These are phyloP conservation scores for Polypedilum pembai DNA, from an alignment of 1,140 invertebrate genomes.

Conservation along the genomic window DNA sequence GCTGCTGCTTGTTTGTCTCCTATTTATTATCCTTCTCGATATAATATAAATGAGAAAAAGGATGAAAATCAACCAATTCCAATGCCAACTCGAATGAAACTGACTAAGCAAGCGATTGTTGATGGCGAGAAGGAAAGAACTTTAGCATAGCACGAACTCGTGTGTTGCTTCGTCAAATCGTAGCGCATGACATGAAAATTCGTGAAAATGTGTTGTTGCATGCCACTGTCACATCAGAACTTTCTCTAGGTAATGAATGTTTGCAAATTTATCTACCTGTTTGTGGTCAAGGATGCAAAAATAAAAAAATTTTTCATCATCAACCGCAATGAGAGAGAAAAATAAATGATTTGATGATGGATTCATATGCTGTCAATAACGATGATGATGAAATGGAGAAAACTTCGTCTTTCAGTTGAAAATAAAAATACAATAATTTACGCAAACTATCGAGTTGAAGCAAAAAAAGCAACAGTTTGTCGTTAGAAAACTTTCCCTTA, in stretches of 20 bases:
- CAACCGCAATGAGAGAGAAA: neutral
- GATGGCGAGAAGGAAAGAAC: slow-evolving; percentile 2
- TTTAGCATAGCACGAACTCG: neutral
- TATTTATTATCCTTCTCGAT: neutral
- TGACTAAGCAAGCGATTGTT: neutral
- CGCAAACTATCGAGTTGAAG: neutral
- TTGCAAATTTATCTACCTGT: too few relatives aligned
- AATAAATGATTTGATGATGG: neutral
- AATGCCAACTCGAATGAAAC: neutral
- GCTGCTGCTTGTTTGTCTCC: neutral
- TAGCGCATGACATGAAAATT: neutral
- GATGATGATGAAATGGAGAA: neutral
- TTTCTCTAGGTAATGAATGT: too few relatives aligned
- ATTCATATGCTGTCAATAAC: neutral
- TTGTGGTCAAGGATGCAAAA: neutral
- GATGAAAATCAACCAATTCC: neutral
- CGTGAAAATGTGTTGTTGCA: neutral
- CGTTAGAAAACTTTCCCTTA: too few relatives aligned
- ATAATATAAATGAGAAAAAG: too few relatives aligned
- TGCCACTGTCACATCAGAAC: too few relatives aligned
- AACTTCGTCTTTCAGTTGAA: neutral
- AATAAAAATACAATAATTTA: neutral
- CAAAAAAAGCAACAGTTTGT: too few relatives aligned
- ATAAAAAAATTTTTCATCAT: neutral
- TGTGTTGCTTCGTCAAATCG: neutral